A percentile compares a stretch with the other conserved stretches of the same genome.
These are phyloP conservation scores for Acrocephalus scirpaceus DNA, from an alignment of 2,797 vertebrate species.

Conservation along the genomic window DNA sequence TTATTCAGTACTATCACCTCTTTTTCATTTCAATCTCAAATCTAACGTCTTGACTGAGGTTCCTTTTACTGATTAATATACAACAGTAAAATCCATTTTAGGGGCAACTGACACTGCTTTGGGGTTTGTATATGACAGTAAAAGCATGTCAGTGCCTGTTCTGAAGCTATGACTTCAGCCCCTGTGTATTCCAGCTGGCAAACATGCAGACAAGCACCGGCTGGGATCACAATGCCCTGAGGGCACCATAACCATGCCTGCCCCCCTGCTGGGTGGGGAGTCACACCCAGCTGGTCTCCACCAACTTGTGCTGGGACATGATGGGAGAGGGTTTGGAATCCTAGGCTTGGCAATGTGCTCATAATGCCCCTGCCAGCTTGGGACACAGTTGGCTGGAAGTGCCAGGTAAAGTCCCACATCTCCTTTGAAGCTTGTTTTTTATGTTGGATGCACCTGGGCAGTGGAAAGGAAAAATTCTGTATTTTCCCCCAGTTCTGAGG, in stretches of 20 bases:
- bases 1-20: not conserved
- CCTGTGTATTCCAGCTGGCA: not conserved
- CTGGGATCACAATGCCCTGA: not conserved
- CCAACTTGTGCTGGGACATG: fast-evolving
- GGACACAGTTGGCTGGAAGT: not conserved
- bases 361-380: not conserved
- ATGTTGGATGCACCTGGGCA: fast-evolving
- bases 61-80: not conserved
- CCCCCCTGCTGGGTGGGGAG: not conserved
- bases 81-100: not conserved
- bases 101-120: not conserved
- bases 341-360: not conserved
- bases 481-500: not conserved
- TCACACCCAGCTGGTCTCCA: not conserved
- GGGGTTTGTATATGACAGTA: not conserved
- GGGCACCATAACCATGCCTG: not conserved
- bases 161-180: not conserved
- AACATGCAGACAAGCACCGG: not conserved
- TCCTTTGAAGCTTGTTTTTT: not conserved
- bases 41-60: not conserved
- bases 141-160: not conserved
- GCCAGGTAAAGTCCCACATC: not conserved
- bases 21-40: constrained; percentile 40
- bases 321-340: not conserved
- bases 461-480: not conserved